Evolutionary conservation across 2,797 vertebrate species (phyloP).

Genomic region (Periophthalmus magnuspinnatus): DNA sequence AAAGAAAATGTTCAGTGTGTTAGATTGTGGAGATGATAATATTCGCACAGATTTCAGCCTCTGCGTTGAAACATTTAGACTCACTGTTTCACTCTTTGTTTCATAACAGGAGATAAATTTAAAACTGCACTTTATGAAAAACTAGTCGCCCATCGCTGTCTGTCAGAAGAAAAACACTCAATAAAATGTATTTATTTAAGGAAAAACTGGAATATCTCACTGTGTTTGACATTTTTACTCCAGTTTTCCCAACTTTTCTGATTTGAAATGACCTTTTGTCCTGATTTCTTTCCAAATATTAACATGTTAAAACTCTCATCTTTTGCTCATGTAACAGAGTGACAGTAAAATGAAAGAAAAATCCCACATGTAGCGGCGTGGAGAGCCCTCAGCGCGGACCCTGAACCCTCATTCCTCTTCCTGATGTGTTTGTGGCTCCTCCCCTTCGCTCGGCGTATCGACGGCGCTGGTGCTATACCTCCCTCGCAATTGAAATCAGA

Average conservation of each 20-base stretch:
- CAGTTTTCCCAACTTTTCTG: neutral
- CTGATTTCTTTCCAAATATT: neutral
- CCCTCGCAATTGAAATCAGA: constrained; percentile 55
- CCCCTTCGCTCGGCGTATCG: constrained; percentile 37
- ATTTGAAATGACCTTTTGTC: neutral
- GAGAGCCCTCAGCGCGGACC: constrained; percentile 17
- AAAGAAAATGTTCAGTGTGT: no score
- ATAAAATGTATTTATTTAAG: no score
- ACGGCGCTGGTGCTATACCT: constrained; percentile 10
- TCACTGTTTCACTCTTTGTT: no score
- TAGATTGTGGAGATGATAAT: no score
- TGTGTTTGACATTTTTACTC: no score
- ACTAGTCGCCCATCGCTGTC: no score
- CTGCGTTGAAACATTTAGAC: no score
- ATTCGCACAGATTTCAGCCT: no score
- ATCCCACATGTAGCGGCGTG: constrained; percentile 11
- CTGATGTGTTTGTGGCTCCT: constrained; percentile 41
- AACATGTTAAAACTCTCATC: neutral
- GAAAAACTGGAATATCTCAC: no score
- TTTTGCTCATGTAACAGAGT: neutral
- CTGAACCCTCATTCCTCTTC: constrained; percentile 28
- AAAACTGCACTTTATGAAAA: no score
- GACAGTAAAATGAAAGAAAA: neutral
- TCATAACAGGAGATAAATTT: no score
- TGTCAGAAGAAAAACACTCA: no score